Percentiles rank a stretch among this genome's conserved stretches.
Evolutionary conservation across 2,113 vertebrate genomes (phyloP).

Genomic region (Lagenorhynchus albirostris): DNA sequence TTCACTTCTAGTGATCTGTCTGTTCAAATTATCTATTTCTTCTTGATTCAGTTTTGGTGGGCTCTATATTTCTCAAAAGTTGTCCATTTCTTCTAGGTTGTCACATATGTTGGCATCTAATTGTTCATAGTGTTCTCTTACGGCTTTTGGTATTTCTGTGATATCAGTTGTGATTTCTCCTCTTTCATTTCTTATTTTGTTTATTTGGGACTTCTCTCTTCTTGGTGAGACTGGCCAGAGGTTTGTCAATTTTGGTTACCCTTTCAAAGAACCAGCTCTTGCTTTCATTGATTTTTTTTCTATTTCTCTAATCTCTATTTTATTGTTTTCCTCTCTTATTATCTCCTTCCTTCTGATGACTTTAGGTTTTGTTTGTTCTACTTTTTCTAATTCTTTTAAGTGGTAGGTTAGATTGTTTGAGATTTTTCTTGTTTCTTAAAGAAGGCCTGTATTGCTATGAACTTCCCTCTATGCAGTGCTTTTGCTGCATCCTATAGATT

Average conservation of each 20-base stretch:
- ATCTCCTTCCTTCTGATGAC: neutral
- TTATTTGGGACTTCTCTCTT: neutral
- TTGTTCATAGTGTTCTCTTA: neutral
- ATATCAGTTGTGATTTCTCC: neutral
- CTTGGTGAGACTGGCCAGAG: neutral
- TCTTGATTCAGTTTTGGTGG: neutral
- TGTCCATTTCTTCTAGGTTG: neutral
- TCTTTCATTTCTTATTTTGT: neutral
- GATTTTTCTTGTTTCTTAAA: neutral
- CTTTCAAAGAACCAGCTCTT: neutral
- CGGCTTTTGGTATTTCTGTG: neutral
- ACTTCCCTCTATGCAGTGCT: neutral
- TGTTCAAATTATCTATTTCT: neutral
- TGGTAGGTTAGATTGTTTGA: neutral
- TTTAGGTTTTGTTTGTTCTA: neutral
- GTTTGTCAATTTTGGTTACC: neutral
- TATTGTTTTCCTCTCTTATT: neutral
- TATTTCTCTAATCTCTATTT: neutral
- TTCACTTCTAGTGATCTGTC: neutral
- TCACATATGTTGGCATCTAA: neutral
- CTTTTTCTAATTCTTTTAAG: neutral
- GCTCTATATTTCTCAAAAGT: neutral
- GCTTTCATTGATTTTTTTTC: neutral
- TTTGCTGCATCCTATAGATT: neutral
- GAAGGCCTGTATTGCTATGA: neutral